Evolutionary conservation across 2,797 vertebrate species (phyloP), one percentile per base, ranked within the genome.

Genomic region (Neomorphus geoffroyi): DNA sequence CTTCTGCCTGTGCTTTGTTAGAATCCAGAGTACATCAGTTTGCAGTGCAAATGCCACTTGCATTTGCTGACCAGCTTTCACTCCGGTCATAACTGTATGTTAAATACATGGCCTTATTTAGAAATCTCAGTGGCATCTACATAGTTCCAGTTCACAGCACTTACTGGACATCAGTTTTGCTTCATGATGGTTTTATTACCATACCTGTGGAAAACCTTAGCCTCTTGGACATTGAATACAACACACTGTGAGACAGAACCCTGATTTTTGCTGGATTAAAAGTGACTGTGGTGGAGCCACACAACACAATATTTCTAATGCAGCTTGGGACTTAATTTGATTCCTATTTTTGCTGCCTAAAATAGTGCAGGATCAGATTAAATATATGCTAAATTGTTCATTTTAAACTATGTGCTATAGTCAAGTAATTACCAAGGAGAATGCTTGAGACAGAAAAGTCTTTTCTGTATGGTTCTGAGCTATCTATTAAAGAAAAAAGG

Each of bases 171-270:
- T 80, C 79, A 90, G 54, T 14, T 78, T 24, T 91, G 61, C 69
- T 94, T 89, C 27, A 22, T 72, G 82, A 83, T 81, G 82, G 61
- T 51, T 96, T 94, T 89, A 93, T 74, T 93, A 74, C 71, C 50
- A 58, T 80, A 83, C 75, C 79, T 92, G 81, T 33, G 69, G 87
- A 88, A 92, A 96, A 80, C 16, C 61, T 82, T 24, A 10, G 54
- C 69, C 46, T 94, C 57, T 45, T 62, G 78, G 70, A 74, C 65
- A 62, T 2, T 0, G 1, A 88, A 53, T 30, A 94, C 79, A 96
- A 92, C 74, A 51, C 41, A 53, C 65, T 83, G 51, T 62, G 53
- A 87, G 45, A 67, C 18, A 84, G 78, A 71, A 51, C 19, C 32
- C 15, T 58, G 33, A 2, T 62, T 91, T 91, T 92, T 61, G 83